Evolutionary conservation across 2,113 vertebrate genomes (phyloP), one percentile per base, ranked within the genome.

Genomic region (Apaloderma vittatum): DNA sequence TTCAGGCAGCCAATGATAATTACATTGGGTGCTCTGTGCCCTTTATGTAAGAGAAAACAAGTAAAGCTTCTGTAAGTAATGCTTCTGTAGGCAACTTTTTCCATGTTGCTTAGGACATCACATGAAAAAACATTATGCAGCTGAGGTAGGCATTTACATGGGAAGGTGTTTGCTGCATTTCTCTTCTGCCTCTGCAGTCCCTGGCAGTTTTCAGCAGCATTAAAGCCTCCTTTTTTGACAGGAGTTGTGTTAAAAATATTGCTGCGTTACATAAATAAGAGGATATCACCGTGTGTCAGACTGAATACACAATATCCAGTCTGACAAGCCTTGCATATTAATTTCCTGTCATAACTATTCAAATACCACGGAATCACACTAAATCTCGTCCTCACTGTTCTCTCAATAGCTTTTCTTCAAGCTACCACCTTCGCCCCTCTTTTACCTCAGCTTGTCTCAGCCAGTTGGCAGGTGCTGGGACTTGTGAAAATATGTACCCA

Each of bases 191-290:
- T 91, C 40, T 75, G 72, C 52, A 90, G 72, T 65, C 48, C 17
- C 48, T 89, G 48, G 3, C 61, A 52, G 29, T 70, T 95, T 86
- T 80, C 85, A 86, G 46, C 67, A 86, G 48, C 83, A 55, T 67
- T 51, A 91, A 92, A 95, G 4, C 61, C 72, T 91, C 68, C 36
- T 78, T 55, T 80, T 73, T 57, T 88, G 72, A 89, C 76, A 93
- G 91, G 46, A 74, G 79, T 81, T 74, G 67, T 80, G 72, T 89
- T 94, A 84, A 94, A 96, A 95, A 91, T 95, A 91, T 86, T 80
- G 59, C 84, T 29, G 18, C 12, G 79, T 96, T 91, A 95, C 43
- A 91, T 94, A 95, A 94, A 97, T 55, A 95, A 94, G 72, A 94
- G 62, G 59, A 92, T 94, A 86, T 89, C 68, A 78, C 51, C 0